phyloP scores from a whole-genome alignment of 2,797 vertebrate species.

The Podarcis siculus region DNA sequence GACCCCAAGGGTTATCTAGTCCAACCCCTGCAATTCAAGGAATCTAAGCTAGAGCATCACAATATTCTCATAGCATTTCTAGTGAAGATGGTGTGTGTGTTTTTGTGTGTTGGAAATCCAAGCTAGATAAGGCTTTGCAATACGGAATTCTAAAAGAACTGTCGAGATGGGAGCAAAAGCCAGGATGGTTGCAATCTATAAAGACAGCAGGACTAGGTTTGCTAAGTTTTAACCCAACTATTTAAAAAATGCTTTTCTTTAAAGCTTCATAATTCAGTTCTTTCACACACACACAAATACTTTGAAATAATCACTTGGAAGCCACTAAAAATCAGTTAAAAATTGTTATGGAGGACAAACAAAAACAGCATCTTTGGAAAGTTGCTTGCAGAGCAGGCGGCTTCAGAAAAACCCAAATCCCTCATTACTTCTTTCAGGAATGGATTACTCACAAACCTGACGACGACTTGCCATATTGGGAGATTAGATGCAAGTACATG shows the following conservation, averaged over 20 bases:
- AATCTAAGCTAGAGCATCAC: too few relatives aligned
- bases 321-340: not conserved
- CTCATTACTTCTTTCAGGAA: constrained; percentile 59
- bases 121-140: not conserved
- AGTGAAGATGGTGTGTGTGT: constrained; percentile 29
- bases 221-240: constrained; percentile 52
- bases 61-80: not conserved
- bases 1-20: too few relatives aligned
- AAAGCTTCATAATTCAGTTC: constrained; percentile 58
- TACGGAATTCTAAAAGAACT: constrained; percentile 21
- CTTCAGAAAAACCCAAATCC: constrained; percentile 61
- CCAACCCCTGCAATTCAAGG: too few relatives aligned
- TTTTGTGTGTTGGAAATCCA: not conserved
- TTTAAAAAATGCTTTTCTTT: not conserved
- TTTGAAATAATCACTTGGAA: constrained; percentile 41
- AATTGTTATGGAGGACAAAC: constrained; percentile 40
- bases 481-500: constrained; percentile 41
- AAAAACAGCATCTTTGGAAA: constrained; percentile 62
- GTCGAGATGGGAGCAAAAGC: not conserved
- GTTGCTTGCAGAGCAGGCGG: constrained; percentile 60
- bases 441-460: constrained; percentile 60
- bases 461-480: constrained; percentile 24
- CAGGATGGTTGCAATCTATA: not conserved
- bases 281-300: constrained; percentile 24
- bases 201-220: constrained; percentile 59